A percentile compares a stretch with the other conserved stretches of the same genome.
Evolutionary conservation across 2,113 vertebrate genomes (phyloP).

Genomic region (Motacilla tschutschensis): DNA sequence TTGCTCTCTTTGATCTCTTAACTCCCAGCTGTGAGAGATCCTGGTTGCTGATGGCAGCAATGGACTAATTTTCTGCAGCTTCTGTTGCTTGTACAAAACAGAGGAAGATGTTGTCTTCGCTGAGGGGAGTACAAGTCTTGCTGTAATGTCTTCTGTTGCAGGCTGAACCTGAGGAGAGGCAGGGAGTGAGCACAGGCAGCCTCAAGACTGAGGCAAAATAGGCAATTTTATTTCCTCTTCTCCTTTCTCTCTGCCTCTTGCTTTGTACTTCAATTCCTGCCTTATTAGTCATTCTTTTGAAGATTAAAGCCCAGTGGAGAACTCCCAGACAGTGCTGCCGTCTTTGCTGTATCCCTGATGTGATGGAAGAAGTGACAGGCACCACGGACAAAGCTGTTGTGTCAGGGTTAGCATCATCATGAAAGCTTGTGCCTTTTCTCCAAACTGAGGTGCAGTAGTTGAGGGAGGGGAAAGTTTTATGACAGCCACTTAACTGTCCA

Average conservation of each 20-base stretch:
- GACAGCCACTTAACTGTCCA: neutral
- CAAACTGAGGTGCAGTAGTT: neutral
- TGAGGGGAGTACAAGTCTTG: slow-evolving; percentile 34
- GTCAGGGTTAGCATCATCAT: neutral
- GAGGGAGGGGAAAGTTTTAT: neutral
- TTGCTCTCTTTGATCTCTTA: slow-evolving; percentile 63
- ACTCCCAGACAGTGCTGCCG: neutral
- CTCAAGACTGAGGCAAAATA: neutral
- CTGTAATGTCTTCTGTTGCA: slow-evolving; percentile 15
- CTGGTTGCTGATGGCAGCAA: slow-evolving; percentile 55
- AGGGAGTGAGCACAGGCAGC: neutral
- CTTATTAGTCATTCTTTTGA: neutral
- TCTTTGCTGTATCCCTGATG: neutral
- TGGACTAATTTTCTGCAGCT: slow-evolving; percentile 44
- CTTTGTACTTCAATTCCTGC: neutral
- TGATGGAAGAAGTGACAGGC: neutral
- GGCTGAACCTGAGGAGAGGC: neutral
- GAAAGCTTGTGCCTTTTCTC: neutral
- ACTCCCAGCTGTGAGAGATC: slow-evolving; percentile 64
- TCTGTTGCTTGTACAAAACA: slow-evolving; percentile 50
- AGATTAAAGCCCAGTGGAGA: neutral
- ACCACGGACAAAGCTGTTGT: neutral
- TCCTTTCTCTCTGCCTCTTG: neutral
- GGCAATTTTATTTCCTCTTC: neutral
- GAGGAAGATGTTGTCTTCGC: slow-evolving; percentile 38